These are phyloP conservation scores for Montifringilla adamsi DNA, from an alignment of 2,113 vertebrate species.

Conservation along the genomic window DNA sequence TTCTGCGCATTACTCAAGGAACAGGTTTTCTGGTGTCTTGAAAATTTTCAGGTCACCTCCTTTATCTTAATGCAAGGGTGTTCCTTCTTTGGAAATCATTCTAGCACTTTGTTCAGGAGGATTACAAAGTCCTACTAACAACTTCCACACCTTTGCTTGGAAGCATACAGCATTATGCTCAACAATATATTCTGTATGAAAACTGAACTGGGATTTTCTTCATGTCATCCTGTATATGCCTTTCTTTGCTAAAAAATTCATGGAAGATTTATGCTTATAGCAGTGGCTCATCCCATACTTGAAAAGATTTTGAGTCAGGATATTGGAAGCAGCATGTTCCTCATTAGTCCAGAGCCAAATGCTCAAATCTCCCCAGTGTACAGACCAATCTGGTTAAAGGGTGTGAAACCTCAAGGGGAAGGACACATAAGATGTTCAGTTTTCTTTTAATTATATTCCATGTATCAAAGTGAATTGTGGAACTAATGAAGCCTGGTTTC, in stretches of 20 bases:
- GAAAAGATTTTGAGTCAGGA: not conserved
- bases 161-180: not conserved
- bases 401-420: slow-evolving; percentile 52
- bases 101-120: not conserved
- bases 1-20: not conserved
- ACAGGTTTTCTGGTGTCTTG: not conserved
- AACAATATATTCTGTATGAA: not conserved
- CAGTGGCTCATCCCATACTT: not conserved
- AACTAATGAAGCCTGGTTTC: slow-evolving; percentile 49
- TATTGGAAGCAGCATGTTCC: not conserved
- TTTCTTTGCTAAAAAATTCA: not conserved
- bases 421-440: slow-evolving; percentile 23
- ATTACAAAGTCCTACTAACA: not conserved
- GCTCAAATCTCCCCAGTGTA: not conserved
- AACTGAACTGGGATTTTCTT: not conserved
- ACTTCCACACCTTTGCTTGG: not conserved
- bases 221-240: not conserved
- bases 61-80: not conserved
- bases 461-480: slow-evolving; percentile 37
- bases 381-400: slow-evolving; percentile 11
- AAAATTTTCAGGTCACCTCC: not conserved
- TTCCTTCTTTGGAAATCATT: not conserved
- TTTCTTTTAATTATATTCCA: slow-evolving; percentile 55
- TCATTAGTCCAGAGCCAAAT: slow-evolving; percentile 10
- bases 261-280: not conserved